Base-by-base conservation (phyloP, 2,797 vertebrate species). In the Orientallactaga sibirica region DNA sequence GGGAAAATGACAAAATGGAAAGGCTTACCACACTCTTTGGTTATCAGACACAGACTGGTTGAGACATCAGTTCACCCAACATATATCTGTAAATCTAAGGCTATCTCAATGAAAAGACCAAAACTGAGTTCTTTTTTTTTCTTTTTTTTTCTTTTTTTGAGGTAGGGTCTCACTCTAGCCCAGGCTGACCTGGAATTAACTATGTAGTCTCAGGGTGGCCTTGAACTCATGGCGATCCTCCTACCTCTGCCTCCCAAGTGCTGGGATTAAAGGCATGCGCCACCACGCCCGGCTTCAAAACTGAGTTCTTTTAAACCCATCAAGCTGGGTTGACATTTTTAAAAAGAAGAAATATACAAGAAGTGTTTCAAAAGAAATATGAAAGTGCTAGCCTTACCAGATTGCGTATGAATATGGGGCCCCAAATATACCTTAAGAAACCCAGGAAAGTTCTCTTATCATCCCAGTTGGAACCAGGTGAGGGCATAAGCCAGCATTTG, bases 351-450 rank as follows among this genome's bases (percentile, higher is more conserved):
- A 75, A n/a, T 86, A 86, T 29, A n/a, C 41, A 86, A 16, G 27
- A 96, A 90, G 85, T 76, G 37, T 79, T 83, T 94, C 79, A 58
- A 92, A 58, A 37, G 41, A 81, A 78, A 55, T 52, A 55, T 6
- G 11, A 37, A 7, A n/a, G 1, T 37, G 9, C 1, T 41, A 75
- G 2, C 41, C 37, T 91, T 81, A 48, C 10, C 15, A 92, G 48
- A 70, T n/a, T 37, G 33, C 33, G 33, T 37, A 37, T 37, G 33
- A 37, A 78, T 5, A 52, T 52, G 20, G 24, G n/a, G 81, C 37
- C 62, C n/a, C 74, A 88, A 64, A 58, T 16, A 37, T 71, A 64
- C 16, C 24, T 41, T 74, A 64, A 78, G 75, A 79, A 88, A 58
- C 19, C 48, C 64, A 8, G 20, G 37, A 33, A 7, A 37, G 16